Evolutionary conservation across 2,113 vertebrate species (phyloP).

Genomic region (Pangasianodon hypophthalmus): DNA sequence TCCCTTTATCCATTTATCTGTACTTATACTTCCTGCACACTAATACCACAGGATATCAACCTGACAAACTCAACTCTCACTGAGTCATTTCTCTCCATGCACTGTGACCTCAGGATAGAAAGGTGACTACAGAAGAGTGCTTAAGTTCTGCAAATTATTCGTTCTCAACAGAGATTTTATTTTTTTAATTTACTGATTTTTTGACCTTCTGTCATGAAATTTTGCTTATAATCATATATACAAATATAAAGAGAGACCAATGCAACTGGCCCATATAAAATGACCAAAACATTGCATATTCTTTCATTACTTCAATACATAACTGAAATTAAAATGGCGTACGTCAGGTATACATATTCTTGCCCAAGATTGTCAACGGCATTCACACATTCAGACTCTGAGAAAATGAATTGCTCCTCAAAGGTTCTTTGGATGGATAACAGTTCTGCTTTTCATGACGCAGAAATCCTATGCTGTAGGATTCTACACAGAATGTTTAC

Average conservation of each 20-base stretch:
- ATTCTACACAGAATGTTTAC: not conserved
- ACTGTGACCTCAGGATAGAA: conserved; percentile 39
- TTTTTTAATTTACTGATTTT: not conserved
- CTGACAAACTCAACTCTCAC: conserved; percentile 49
- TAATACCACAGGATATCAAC: conserved; percentile 58
- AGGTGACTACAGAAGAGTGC: not conserved
- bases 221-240: not conserved
- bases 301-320: not conserved
- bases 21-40: conserved; percentile 44
- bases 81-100: not conserved
- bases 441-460: not conserved
- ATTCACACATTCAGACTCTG: too few species aligned
- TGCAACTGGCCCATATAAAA: not conserved
- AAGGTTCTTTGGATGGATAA: not conserved
- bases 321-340: not conserved
- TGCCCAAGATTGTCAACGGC: too few species aligned
- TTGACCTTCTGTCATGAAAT: not conserved
- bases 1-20: conserved; percentile 73
- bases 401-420: not conserved
- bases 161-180: not conserved
- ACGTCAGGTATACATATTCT: too few species aligned
- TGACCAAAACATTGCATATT: not conserved
- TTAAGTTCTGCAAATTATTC: conserved; percentile 5
- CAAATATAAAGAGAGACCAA: not conserved
- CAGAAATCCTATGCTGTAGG: not conserved